Base-by-base conservation (phyloP, 2,113 vertebrate species). In the Dermatemys mawii region DNA sequence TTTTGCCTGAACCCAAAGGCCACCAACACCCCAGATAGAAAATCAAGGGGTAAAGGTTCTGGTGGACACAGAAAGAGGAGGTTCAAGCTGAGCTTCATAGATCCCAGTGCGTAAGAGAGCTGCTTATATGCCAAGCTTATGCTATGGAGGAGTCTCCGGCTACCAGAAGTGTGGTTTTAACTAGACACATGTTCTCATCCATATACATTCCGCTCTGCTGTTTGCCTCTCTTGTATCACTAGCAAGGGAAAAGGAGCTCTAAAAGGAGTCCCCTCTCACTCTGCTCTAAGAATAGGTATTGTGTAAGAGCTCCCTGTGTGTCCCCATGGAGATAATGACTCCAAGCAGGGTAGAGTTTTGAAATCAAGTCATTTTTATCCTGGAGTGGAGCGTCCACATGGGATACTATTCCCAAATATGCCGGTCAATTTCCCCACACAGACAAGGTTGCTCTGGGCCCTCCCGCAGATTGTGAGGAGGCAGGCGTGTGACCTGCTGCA, bases 171-270 rank as follows among this genome's bases (percentile, higher is more conserved):
- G 8, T 19, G 8, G 50, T 60, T 14, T 2, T 81, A 83, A n/a
- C 13, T 6, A 2, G 2, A 4, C 0, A 0, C 0, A 2, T 7
- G 44, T 49, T 22, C 3, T 11, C 24, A 16, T 67, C 3, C 2
- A 32, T 41, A 70, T 10, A 70, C 3, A 14, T 27, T 44, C 84
- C 93, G 29, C 38, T 16, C 21, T 70, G 6, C 60, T 80, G 29
- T 0, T 1, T 22, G 44, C 11, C 24, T 76, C 70, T 63, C 12
- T 50, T 89, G 6, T 13, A 4, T 9, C 86, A 48, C 5, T 12
- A 35, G 21, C 73, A 12, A 35, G 46, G 21, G 67, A 80, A 48
- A 87, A 49, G 35, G 38, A 38, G 76, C 38, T 55, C 80, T 14
- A 2, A 41, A 67, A 50, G 0, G 13, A 48, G 51, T 78, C 32